Evolutionary conservation across 64 coral and sea anemone genomes (phyloP).

Genomic region (Pocillopora verrucosa): DNA sequence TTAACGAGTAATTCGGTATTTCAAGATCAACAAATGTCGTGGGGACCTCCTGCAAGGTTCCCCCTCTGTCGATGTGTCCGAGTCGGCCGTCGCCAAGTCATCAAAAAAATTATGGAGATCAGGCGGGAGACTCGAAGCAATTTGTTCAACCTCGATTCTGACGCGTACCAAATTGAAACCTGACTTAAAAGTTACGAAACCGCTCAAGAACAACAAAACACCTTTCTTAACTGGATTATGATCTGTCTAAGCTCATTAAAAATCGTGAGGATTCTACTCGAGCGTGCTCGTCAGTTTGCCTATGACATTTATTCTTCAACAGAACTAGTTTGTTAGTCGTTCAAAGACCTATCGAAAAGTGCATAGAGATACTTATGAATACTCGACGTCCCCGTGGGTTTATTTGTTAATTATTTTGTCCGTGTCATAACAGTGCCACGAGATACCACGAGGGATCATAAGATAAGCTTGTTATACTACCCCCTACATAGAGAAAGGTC

Average conservation of each 20-base stretch:
- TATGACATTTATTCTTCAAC: not conserved
- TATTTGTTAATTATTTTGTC: not conserved
- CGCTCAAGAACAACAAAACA: not conserved
- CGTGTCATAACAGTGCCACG: not conserved
- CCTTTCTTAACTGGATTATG: constrained; percentile 15
- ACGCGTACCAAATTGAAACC: not conserved
- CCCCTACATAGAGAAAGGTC: constrained; percentile 33
- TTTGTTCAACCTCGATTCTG: not conserved
- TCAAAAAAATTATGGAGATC: not conserved
- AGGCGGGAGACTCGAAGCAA: not conserved
- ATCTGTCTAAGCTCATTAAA: constrained; percentile 20
- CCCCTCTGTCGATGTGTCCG: not conserved
- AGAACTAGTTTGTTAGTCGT: not conserved
- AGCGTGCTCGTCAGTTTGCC: not conserved
- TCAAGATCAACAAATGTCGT: constrained; percentile 27
- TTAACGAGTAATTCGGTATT: constrained; percentile 25
- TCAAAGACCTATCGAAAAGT: not conserved
- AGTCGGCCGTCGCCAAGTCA: not conserved
- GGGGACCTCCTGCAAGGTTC: constrained; percentile 33
- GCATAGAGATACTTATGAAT: not conserved
- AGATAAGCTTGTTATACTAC: constrained; percentile 12
- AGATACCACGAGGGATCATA: constrained; percentile 27
- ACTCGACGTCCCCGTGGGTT: not conserved
- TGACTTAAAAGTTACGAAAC: not conserved
- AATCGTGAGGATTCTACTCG: constrained; percentile 15